A percentile compares a stretch with the other conserved stretches of the same genome.
phyloP scores from a whole-genome alignment of 2,797 vertebrate species.

The Notamacropus eugenii region DNA sequence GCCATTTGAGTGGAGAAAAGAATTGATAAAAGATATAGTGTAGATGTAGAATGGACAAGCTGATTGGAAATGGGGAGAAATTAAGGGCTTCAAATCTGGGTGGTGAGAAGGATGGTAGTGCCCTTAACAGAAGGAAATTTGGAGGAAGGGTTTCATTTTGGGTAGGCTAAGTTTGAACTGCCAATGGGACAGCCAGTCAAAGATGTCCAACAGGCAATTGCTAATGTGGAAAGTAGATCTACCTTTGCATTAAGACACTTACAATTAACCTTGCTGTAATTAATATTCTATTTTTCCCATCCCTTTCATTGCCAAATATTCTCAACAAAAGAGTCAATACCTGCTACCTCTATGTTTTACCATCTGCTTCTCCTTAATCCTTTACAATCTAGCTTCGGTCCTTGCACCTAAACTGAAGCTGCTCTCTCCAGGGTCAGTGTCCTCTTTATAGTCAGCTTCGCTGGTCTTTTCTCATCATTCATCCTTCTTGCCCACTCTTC shows the following conservation, averaged over 20 bases:
- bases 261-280: not conserved
- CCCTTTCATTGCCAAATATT: not conserved
- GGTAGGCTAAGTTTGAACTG: not conserved
- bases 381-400: not conserved
- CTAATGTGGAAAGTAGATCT: not conserved
- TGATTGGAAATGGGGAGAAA: not conserved
- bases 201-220: not conserved
- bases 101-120: not conserved
- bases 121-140: not conserved
- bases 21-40: not conserved
- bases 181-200: not conserved
- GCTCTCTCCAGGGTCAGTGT: not conserved
- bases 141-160: not conserved
- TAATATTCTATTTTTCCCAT: not conserved
- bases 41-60: not conserved
- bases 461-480: not conserved
- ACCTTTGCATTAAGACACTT: not conserved
- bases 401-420: not conserved
- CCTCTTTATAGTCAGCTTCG: not conserved
- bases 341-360: not conserved
- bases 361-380: not conserved
- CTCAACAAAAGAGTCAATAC: not conserved
- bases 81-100: not conserved
- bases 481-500: not conserved
- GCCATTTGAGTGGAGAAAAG: not conserved